Evolutionary conservation across 2,113 vertebrate genomes (phyloP).

Genomic region (Lampris incognitus): DNA sequence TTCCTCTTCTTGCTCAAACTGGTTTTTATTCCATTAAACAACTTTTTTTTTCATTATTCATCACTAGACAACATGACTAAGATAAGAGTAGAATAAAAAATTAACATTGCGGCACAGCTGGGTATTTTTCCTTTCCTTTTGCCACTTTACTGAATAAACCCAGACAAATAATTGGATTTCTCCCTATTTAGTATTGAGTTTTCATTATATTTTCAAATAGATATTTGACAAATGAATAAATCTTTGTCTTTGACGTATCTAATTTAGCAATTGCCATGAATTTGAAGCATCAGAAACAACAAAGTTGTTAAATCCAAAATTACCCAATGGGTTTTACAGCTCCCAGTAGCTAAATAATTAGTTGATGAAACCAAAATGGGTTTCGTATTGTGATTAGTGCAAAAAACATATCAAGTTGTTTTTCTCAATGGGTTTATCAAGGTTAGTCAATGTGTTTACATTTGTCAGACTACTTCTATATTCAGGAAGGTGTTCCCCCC

Average conservation of each 20-base stretch:
- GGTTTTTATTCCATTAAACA: too few relatives aligned
- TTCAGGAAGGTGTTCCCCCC: background rate
- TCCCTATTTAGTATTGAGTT: background rate
- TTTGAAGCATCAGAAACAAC: background rate
- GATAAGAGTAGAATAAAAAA: too few relatives aligned
- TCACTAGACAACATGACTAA: too few relatives aligned
- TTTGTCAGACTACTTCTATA: background rate
- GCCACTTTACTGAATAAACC: too few relatives aligned
- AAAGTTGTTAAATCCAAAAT: background rate
- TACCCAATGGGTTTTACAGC: background rate
- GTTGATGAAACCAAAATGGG: background rate
- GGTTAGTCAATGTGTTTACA: background rate
- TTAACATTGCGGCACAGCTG: too few relatives aligned
- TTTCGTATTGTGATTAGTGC: background rate
- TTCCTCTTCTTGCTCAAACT: too few relatives aligned
- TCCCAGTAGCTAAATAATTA: background rate
- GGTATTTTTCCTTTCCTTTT: too few relatives aligned
- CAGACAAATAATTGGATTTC: background rate
- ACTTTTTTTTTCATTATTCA: too few relatives aligned
- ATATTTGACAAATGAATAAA: background rate
- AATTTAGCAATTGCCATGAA: background rate
- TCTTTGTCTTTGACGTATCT: constrained; percentile 20
- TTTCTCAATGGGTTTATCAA: background rate
- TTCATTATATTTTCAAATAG: background rate
- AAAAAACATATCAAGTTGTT: background rate